phyloP scores from a whole-genome alignment of 2,797 vertebrate genomes.

The Enteromius radiatus region DNA sequence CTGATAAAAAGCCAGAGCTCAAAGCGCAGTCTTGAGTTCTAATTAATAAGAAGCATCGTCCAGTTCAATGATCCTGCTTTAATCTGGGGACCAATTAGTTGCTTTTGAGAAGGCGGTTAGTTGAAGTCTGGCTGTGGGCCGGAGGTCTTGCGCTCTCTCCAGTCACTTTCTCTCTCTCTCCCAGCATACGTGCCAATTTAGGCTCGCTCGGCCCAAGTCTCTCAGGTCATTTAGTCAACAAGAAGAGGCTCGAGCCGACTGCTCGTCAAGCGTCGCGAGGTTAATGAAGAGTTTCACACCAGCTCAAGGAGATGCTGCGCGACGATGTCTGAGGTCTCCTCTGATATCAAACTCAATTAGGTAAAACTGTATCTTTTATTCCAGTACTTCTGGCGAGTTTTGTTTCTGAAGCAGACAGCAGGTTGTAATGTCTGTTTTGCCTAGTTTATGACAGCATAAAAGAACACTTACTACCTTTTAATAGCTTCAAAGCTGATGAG shows the following conservation, averaged over 20 bases:
- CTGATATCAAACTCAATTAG: background rate
- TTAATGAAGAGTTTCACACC: conserved; percentile 46
- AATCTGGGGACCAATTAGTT: conserved; percentile 78
- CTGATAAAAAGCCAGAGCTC: conserved; percentile 33
- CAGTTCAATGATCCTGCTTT: conserved; percentile 65
- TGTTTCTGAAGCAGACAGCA: background rate
- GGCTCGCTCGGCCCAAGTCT: conserved; percentile 38
- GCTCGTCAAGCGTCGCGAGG: conserved; percentile 12
- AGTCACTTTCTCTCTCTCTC: conserved; percentile 52
- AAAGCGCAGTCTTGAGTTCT: conserved; percentile 56
- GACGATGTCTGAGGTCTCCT: conserved; percentile 12
- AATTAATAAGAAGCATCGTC: conserved; percentile 71
- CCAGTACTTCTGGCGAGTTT: background rate
- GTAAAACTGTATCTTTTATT: background rate
- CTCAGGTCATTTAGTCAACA: conserved; percentile 59
- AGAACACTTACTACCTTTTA: background rate
- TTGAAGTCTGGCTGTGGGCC: conserved; percentile 57
- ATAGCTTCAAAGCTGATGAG: conserved; percentile 7
- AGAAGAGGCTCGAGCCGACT: conserved; percentile 30
- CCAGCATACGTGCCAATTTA: conserved; percentile 58
- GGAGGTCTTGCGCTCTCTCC: conserved; percentile 58
- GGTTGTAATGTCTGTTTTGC: background rate
- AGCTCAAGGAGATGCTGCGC: conserved; percentile 11
- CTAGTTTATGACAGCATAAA: background rate
- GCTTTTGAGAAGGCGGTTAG: conserved; percentile 61